These are phyloP conservation scores for Philopotamus ludificatus DNA, from an alignment of 1,140 invertebrate genomes.

Conservation along the genomic window DNA sequence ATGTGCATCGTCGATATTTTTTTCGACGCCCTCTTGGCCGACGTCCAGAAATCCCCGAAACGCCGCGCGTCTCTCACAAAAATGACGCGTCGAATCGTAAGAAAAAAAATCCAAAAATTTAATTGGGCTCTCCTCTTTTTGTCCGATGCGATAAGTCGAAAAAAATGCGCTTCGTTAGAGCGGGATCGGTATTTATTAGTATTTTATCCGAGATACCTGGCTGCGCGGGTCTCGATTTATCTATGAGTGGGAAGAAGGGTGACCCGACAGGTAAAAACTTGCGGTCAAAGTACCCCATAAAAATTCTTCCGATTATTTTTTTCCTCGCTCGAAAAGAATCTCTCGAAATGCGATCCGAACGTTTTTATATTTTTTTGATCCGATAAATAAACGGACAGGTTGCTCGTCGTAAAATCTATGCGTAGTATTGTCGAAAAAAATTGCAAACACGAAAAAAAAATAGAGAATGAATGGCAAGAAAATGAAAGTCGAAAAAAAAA, in stretches of 20 bases:
- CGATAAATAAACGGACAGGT: too few relatives aligned
- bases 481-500: neutral
- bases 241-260: constrained; percentile 2
- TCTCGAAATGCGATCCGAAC: neutral
- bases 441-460: constrained; percentile 1
- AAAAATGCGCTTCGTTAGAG: too few relatives aligned
- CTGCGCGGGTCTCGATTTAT: too few relatives aligned
- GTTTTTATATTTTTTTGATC: too few relatives aligned
- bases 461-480: constrained; percentile 17
- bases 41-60: neutral
- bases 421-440: neutral
- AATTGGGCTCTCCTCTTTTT: constrained; percentile 7
- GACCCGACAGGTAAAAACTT: constrained; percentile 16
- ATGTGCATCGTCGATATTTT: neutral
- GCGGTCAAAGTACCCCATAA: constrained; percentile 17
- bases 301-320: constrained; percentile 8
- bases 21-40: neutral
- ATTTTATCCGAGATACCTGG: too few relatives aligned
- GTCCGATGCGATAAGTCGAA: too few relatives aligned
- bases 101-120: constrained; percentile 9
- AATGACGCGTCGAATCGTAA: constrained; percentile 9
- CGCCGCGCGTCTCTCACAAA: neutral
- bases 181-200: too few relatives aligned
- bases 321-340: too few relatives aligned
- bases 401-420: too few relatives aligned